phyloP scores from a whole-genome alignment of 2,113 vertebrate genomes.

The Plecturocebus donacophilus region DNA sequence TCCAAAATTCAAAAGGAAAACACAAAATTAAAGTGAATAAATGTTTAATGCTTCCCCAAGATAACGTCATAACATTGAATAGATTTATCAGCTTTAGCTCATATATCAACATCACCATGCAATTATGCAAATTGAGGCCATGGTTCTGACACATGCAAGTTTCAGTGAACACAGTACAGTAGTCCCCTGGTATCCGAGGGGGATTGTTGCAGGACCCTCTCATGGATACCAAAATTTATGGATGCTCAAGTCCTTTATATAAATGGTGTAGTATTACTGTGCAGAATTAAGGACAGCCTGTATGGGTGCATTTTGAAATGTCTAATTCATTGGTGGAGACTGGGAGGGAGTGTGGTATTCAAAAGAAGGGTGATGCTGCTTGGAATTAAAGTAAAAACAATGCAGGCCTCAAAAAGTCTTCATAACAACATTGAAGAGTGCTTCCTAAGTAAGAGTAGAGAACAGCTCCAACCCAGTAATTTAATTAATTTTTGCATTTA shows the following conservation, averaged over 20 bases:
- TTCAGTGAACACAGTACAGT: background rate
- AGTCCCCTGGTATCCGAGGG: background rate
- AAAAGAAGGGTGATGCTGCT: background rate
- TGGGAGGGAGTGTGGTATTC: background rate
- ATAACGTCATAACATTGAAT: background rate
- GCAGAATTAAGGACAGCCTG: background rate
- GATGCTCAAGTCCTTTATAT: background rate
- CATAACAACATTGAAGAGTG: background rate
- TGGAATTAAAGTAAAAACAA: background rate
- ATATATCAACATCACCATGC: background rate
- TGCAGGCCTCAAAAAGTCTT: background rate
- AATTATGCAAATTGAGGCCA: background rate
- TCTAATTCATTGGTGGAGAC: background rate
- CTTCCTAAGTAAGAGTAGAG: background rate
- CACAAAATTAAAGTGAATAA: background rate
- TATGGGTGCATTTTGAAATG: background rate
- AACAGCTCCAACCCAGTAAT: background rate
- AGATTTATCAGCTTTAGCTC: background rate
- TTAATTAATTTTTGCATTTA: background rate
- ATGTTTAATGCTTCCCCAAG: background rate
- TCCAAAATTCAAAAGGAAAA: conserved; percentile 9
- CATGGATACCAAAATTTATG: background rate
- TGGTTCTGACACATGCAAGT: background rate
- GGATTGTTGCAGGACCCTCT: background rate
- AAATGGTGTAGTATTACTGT: background rate